These are phyloP conservation scores for Andrena praecox DNA, from an alignment of 2,888 invertebrate genomes.

Conservation along the genomic window DNA sequence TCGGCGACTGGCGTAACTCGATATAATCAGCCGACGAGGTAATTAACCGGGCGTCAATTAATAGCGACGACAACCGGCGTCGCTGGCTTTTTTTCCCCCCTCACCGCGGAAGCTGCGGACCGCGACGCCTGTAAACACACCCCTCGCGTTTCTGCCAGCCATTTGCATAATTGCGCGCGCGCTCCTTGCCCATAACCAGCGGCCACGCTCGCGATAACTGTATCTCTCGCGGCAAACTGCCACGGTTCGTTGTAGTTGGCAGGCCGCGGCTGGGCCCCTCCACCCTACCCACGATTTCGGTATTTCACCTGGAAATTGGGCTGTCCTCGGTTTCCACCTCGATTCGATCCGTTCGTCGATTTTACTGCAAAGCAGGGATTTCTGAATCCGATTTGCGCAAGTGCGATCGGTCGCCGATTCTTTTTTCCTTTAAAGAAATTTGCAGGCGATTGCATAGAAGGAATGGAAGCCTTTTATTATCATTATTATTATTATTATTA, in stretches of 20 bases:
- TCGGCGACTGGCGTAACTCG: conserved; percentile 6
- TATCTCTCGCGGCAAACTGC: conserved; percentile 47
- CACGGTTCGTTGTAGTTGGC: neutral
- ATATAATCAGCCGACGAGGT: conserved; percentile 11
- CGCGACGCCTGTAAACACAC: conserved; percentile 45
- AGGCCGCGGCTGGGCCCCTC: too few species aligned
- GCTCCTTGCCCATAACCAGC: conserved; percentile 66
- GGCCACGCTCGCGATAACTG: conserved; percentile 65
- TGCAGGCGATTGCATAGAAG: too few species aligned
- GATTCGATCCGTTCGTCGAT: too few species aligned
- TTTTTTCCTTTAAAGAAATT: too few species aligned
- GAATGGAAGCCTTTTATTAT: too few species aligned
- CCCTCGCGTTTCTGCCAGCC: conserved; percentile 50
- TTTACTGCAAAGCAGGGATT: too few species aligned
- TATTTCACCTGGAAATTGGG: too few species aligned
- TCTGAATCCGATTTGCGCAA: too few species aligned
- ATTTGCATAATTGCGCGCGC: conserved; percentile 69
- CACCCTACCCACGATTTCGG: too few species aligned
- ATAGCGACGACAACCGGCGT: conserved; percentile 26
- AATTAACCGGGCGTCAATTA: conserved; percentile 39
- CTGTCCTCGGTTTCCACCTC: too few species aligned
- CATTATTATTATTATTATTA: too few species aligned
- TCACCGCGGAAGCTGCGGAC: neutral
- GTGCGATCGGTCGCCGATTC: too few species aligned
- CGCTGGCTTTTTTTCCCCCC: neutral